Base-by-base conservation (phyloP, 2,797 vertebrate genomes). In the Scolopax bukidnonensis region DNA sequence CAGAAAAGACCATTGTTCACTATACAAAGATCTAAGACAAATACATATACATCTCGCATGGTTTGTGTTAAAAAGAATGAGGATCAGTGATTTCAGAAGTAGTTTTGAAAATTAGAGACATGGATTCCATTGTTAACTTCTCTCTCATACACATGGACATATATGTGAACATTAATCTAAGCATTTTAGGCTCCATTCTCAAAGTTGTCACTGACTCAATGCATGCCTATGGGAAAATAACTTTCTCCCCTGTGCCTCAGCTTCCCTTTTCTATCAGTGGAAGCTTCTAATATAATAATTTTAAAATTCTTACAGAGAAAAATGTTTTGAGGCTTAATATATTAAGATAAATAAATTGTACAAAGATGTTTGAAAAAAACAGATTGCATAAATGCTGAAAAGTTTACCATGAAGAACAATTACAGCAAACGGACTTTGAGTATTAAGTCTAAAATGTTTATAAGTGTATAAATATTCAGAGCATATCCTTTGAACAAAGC, bases 391-490 rank as follows among this genome's bases (percentile, higher is more conserved):
- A 93, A 28, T 64, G 28, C 16, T 64, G 86, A 67, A 83, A 89
- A 8, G 15, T 77, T 90, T 71, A 89, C 80, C 71, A 83, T 47
- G 83, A 90, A 76, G 76, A 93, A 77, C 53, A 87, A 85, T 71
- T 87, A 78, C 2, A 75, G 33, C 43, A 80, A 94, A 77, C 3
- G 23, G 12, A 48, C 19, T 79, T 47, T 0, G 13, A 93, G 74
- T 45, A 89, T 78, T 65, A 80, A 88, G 33, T 64, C 65, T 87
- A 85, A 88, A 94, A 88, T 76, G 20, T 84, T 89, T 93, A 25
- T 61, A 89, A 87, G 56, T 65, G 4, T 38, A 71, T 88, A 91
- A 85, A 89, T 85, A 68, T 89, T 94, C 63, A 59, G 48, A 84
- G 67, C 3, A 94, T 92, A 89, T 80, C 53, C 61, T 83, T 51